These are phyloP conservation scores for Caenorhabditis japonica DNA, from an alignment of 2,888 invertebrate species.

Conservation along the genomic window DNA sequence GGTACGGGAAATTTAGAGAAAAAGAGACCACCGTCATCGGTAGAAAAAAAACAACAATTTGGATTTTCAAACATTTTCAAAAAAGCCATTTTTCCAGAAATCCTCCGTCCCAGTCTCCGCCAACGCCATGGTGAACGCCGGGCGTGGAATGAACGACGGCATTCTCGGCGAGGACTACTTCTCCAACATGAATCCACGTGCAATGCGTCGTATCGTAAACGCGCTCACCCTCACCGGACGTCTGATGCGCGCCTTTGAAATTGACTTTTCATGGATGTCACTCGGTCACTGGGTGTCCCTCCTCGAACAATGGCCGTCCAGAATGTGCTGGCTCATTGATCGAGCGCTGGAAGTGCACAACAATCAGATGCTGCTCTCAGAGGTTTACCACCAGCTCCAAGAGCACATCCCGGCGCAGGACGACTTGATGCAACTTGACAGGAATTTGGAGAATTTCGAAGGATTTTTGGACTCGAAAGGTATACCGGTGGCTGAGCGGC, in stretches of 20 bases:
- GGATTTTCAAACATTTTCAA: no score
- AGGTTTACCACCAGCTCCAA: constrained; percentile 88
- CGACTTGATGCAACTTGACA: constrained; percentile 63
- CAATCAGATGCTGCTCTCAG: constrained; percentile 80
- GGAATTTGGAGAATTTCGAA: constrained; percentile 71
- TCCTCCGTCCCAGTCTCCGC: constrained; percentile 41
- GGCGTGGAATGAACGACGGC: constrained; percentile 42
- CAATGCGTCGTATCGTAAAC: constrained; percentile 83
- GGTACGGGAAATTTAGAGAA: no score
- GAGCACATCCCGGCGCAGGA: constrained; percentile 69
- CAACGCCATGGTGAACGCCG: constrained; percentile 29
- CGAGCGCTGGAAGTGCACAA: constrained; percentile 84
- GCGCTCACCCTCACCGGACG: constrained; percentile 80
- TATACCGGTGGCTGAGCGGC: constrained; percentile 67
- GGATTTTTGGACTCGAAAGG: constrained; percentile 64
- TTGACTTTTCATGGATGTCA: constrained; percentile 99
- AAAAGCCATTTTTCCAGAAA: constrained; percentile 14
- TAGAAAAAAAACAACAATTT: no score
- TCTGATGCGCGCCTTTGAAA: constrained; percentile 95
- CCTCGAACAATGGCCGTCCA: constrained; percentile 98
- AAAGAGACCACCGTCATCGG: no score
- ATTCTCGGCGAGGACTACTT: constrained; percentile 94
- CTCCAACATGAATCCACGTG: constrained; percentile 96
- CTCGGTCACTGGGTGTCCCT: constrained; percentile 83
- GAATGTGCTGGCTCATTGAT: constrained; percentile 96